phyloP scores from a whole-genome alignment of 2,797 vertebrate genomes.

The Thalassophryne amazonica region DNA sequence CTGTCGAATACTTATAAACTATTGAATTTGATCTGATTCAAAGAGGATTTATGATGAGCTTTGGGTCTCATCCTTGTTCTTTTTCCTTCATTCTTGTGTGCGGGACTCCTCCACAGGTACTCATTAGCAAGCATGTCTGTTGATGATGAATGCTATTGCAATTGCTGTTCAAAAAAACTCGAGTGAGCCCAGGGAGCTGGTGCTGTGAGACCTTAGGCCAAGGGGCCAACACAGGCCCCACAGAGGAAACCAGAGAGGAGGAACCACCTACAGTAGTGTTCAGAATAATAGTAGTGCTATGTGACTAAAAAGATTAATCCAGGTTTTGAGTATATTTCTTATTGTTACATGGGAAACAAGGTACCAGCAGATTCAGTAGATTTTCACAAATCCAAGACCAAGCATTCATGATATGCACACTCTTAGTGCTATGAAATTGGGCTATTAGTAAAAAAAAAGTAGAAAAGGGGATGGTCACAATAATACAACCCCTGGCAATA shows the following conservation, averaged over 20 bases:
- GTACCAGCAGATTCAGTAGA: too few species aligned
- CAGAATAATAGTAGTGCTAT: too few species aligned
- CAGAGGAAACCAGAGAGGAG: conserved; percentile 47
- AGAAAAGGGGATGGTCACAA: too few species aligned
- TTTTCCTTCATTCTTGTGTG: conserved; percentile 8
- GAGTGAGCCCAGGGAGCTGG: conserved; percentile 72
- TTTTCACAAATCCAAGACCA: too few species aligned
- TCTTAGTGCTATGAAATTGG: too few species aligned
- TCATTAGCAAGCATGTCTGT: conserved; percentile 86
- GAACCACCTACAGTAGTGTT: conserved; percentile 42
- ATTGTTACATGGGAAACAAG: too few species aligned
- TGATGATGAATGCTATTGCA: conserved; percentile 82
- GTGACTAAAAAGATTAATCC: too few species aligned
- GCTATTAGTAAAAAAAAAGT: too few species aligned
- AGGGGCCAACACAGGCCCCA: conserved; percentile 36
- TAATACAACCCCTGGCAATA: too few species aligned
- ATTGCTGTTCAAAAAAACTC: conserved; percentile 79
- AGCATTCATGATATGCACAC: too few species aligned
- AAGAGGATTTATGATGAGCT: conserved; percentile 32
- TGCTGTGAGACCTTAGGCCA: conserved; percentile 52
- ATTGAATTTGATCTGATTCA: conserved; percentile 22
- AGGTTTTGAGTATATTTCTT: too few species aligned
- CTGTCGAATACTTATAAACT: conserved; percentile 20
- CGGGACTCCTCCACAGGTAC: conserved; percentile 69
- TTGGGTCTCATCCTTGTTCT: conserved; percentile 41